These are phyloP conservation scores for Rhorus exstirpatorius DNA, from an alignment of 2,888 invertebrate genomes.

Conservation along the genomic window DNA sequence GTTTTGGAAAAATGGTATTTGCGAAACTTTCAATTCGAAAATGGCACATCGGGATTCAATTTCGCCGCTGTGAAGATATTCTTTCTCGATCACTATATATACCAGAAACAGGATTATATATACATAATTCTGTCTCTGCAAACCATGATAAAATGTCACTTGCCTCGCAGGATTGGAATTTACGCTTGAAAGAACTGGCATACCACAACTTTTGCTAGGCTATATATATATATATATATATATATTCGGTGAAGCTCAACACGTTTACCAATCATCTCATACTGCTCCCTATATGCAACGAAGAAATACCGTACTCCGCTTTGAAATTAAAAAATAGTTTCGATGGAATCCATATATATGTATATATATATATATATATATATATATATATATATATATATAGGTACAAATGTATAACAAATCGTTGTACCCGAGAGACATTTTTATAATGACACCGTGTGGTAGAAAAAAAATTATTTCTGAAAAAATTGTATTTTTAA, in stretches of 20 bases:
- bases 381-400: no score
- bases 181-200: conserved; percentile 49
- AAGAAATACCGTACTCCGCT: conserved; percentile 44
- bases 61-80: no score
- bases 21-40: no score
- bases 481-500: no score
- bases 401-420: no score
- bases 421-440: neutral
- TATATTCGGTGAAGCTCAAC: neutral
- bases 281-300: conserved; percentile 34
- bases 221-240: neutral
- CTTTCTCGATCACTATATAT: no score
- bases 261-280: conserved; percentile 39
- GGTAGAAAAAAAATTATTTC: neutral
- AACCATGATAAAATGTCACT: conserved; percentile 41
- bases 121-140: neutral
- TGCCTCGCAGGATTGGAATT: conserved; percentile 49
- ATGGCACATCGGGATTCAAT: no score
- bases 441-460: conserved; percentile 10
- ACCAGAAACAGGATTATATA: no score
- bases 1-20: no score
- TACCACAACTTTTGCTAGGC: conserved; percentile 51
- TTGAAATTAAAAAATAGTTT: conserved; percentile 66
- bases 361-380: no score
- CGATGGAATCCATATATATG: conserved; percentile 33